A percentile compares a stretch with the other conserved stretches of the same genome.
phyloP scores from a whole-genome alignment of 2,113 vertebrate species.

The Gopherus flavomarginatus region DNA sequence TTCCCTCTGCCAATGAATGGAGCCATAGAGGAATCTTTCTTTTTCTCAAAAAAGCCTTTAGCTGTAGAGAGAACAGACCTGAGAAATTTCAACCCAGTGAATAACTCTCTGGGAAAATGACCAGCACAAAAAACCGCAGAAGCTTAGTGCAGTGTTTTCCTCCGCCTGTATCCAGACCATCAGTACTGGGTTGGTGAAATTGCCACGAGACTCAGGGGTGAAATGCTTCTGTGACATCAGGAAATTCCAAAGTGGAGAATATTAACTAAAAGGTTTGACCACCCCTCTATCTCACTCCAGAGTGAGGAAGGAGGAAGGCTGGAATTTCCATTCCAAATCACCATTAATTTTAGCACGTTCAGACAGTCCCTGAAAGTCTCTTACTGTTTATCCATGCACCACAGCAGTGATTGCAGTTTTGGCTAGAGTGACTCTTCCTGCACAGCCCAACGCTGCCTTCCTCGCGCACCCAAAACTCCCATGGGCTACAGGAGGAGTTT shows the following conservation, averaged over 20 bases:
- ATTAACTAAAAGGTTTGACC: not conserved
- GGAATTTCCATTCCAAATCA: not conserved
- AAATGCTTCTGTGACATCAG: not conserved
- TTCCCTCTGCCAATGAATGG: not conserved
- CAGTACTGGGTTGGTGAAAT: not conserved
- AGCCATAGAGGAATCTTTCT: not conserved
- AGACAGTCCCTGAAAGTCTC: not conserved
- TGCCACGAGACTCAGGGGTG: fast-evolving
- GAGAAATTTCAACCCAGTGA: not conserved
- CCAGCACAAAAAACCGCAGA: fast-evolving
- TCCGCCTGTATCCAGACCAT: not conserved
- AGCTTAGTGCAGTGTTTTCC: not conserved
- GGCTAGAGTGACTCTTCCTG: not conserved
- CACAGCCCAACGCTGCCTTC: not conserved
- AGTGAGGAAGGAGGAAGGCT: not conserved
- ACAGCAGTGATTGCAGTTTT: not conserved
- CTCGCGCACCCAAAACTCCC: fast-evolving
- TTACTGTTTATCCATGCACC: not conserved
- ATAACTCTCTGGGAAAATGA: not conserved
- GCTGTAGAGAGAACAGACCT: not conserved
- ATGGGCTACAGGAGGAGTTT: fast-evolving
- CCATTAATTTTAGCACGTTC: not conserved
- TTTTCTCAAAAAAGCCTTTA: not conserved
- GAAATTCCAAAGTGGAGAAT: not conserved
- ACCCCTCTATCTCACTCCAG: not conserved